phyloP scores from a whole-genome alignment of 2,113 vertebrate species.

The Sinocyclocheilus grahami region DNA sequence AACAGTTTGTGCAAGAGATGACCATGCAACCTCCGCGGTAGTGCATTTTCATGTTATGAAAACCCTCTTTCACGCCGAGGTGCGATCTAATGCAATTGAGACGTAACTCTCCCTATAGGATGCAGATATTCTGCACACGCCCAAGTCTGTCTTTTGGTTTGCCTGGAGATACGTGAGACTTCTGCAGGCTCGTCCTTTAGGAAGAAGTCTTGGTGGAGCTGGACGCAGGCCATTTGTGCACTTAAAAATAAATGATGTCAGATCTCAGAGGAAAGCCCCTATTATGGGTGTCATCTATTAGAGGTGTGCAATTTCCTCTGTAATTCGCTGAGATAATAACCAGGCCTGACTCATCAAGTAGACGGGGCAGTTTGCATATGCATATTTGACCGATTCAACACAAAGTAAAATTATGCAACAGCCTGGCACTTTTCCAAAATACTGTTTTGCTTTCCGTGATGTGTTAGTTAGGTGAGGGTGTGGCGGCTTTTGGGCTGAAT shows the following conservation, averaged over 20 bases:
- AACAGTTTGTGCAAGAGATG: conserved; percentile 18
- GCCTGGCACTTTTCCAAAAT: background rate
- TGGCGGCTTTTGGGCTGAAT: conserved; percentile 29
- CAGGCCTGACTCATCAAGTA: background rate
- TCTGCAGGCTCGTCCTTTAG: background rate
- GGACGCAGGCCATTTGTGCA: background rate
- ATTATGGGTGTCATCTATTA: conserved; percentile 32
- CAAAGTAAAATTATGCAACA: background rate
- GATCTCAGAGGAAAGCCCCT: conserved; percentile 28
- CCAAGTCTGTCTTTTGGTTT: conserved; percentile 8
- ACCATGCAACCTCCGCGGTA: background rate
- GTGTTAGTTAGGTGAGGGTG: conserved; percentile 25
- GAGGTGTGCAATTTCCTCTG: conserved; percentile 18
- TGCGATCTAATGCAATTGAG: background rate
- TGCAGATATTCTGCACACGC: background rate
- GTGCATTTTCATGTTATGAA: background rate
- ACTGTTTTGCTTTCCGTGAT: background rate
- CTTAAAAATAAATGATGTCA: conserved; percentile 16
- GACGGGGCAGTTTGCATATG: background rate
- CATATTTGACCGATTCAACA: background rate
- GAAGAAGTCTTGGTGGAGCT: conserved; percentile 8
- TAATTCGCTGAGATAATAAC: background rate
- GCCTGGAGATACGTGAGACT: conserved; percentile 2
- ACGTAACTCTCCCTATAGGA: background rate
- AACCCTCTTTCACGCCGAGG: background rate